Evolutionary conservation across 2,888 invertebrate species (phyloP), one percentile per base, ranked within the genome.

Genomic region (Athalia circularis): DNA sequence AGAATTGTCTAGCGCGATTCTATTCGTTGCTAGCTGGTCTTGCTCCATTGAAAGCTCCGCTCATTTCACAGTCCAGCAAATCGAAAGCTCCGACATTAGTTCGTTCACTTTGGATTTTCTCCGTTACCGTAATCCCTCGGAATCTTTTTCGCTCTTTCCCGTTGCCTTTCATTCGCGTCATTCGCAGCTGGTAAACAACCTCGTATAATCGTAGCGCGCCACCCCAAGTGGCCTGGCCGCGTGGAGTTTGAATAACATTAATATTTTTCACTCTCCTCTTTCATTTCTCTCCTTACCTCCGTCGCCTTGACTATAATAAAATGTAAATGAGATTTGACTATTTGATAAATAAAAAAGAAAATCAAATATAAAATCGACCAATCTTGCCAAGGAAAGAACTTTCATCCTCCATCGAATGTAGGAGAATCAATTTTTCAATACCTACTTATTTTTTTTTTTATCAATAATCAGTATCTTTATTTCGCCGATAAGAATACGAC

Each of bases 221-320:
- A 29, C 50, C 52, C 29, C 9, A 7, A 68, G 29, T 72, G 7
- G 57, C 45, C 3, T 13, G 57, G 45, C 47, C 59, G 8, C 45
- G 13, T 72, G n/a, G 13, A 47, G 47, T 72, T 72, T 72, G 70
- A 59, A 72, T 72, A 59, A 7, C 57, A 57, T 57, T 72, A 72
- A 72, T 59, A 13, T 45, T 59, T 29, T 59, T 43, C 5, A 5
- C 43, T 57, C 29, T 57, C 47, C 59, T 52, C 45, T 13, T 65
- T 48, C 5, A n/a, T 29, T 43, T 7, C 9, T 15, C 5, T 6
- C 29, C 45, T 15, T 9, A 15, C 5, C 54, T 7, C 7, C 54
- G n/a, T n/a, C 54, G 11, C 7, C 54, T 6, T 6, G 52, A 4
- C n/a, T 65, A 11, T 59, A 72, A 72, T 72, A 59, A 59, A 72